These are phyloP conservation scores for Dendrolimus pini DNA, from an alignment of 2,888 invertebrate species.

Conservation along the genomic window DNA sequence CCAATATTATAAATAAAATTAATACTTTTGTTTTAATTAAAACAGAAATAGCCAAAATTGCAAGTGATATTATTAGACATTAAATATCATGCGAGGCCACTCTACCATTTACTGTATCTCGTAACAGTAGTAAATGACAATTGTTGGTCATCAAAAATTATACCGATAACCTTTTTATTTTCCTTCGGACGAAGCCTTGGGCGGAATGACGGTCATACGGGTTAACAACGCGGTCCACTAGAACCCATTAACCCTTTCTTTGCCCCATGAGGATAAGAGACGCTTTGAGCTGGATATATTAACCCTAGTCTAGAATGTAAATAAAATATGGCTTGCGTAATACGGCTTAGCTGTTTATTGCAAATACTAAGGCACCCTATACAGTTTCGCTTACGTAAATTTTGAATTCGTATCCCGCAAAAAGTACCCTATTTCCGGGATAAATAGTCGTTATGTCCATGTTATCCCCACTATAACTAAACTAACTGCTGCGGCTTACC, in stretches of 20 bases:
- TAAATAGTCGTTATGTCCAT: no score
- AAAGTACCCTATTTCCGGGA: no score
- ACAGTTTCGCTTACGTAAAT: no score
- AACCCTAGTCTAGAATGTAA: background rate
- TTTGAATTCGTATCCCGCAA: no score
- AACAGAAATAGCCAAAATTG: background rate
- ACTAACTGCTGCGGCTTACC: no score
- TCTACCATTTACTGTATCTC: background rate
- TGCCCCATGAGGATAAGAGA: conserved; percentile 34
- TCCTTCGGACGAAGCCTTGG: conserved; percentile 33
- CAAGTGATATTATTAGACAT: background rate
- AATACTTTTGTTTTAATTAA: no score
- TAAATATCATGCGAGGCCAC: background rate
- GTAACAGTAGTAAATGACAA: conserved; percentile 29
- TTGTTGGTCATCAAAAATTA: conserved; percentile 46
- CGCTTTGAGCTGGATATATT: conserved; percentile 6
- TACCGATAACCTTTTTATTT: conserved; percentile 51
- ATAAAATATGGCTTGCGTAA: no score
- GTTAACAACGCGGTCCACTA: conserved; percentile 41
- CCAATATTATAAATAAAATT: no score
- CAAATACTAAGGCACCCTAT: no score
- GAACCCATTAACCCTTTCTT: conserved; percentile 51
- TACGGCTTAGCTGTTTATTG: no score
- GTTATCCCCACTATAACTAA: no score
- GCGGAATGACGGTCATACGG: conserved; percentile 41